Base-by-base conservation (phyloP, 2,113 vertebrate species). In the Scopus umbretta region DNA sequence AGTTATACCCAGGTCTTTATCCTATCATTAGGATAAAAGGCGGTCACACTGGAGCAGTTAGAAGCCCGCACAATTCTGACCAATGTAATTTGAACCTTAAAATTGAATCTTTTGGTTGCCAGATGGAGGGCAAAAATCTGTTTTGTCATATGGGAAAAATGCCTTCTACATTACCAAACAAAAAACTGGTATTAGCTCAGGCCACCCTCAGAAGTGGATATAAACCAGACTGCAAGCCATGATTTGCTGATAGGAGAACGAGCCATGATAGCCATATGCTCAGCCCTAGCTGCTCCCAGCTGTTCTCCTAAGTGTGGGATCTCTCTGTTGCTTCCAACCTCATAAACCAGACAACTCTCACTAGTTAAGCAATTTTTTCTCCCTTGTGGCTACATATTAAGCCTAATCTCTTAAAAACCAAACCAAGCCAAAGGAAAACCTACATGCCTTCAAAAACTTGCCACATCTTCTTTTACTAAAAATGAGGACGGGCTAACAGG, bases 61-160 rank as follows among this genome's bases (percentile, higher is more conserved):
- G 36, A 65, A 88, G 30, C 30, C 47, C 34, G 7, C 15, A 16
- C 16, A 66, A 30, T 65, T 55, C 58, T 45, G 67, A 68, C 29
- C 80, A 75, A 42, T 29, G 83, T 72, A 86, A 94, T 71, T 15
- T 56, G 61, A 94, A 79, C 49, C 61, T 56, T 59, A 47, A 86
- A 63, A 91, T 72, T 68, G 71, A 43, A 95, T 61, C 65, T 90
- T 36, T 20, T 55, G 27, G 11, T 66, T 91, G 72, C 75, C 92
- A 94, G 82, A 92, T 75, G 70, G 72, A 91, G 40, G 58, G 52
- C 15, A 88, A 96, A 92, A 93, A 90, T 71, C 82, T 83, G 11
- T 83, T 83, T 45, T 91, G 88, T 80, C 92, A 86, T 67, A 81
- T 36, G 65, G 73, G 90, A 93, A 96, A 96, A 94, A 96, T 79